Percentiles rank a stretch among this genome's conserved stretches.
phyloP scores from a whole-genome alignment of 2,888 invertebrate genomes.

The Ophioninae sp. region DNA sequence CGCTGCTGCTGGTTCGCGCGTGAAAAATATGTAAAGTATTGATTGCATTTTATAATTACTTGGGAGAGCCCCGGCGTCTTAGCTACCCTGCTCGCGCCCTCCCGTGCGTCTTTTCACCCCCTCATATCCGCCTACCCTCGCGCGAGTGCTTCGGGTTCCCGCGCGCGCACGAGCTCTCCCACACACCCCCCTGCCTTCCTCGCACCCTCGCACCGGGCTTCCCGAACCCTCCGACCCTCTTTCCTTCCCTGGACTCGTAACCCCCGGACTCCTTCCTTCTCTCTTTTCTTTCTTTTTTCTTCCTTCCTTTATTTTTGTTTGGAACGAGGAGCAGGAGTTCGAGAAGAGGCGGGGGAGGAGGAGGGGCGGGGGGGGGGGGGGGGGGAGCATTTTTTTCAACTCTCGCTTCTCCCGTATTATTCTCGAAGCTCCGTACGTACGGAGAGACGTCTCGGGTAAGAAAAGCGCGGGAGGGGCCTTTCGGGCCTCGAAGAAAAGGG shows the following conservation, averaged over 20 bases:
- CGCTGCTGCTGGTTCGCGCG: conserved; percentile 70
- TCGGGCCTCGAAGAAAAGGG: conserved; percentile 69
- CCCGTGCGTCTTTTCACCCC: conserved; percentile 70
- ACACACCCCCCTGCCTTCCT: conserved; percentile 44
- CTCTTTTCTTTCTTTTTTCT: conserved; percentile 59
- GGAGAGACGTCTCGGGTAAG: conserved; percentile 57
- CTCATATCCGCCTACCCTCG: conserved; percentile 46
- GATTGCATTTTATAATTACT: conserved; percentile 82
- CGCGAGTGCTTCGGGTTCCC: conserved; percentile 42
- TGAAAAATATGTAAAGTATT: conserved; percentile 82
- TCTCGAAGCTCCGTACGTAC: conserved; percentile 57
- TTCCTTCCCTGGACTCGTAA: conserved; percentile 23
- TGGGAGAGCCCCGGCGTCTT: conserved; percentile 78
- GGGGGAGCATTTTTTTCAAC: conserved; percentile 34
- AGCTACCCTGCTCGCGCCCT: conserved; percentile 74
- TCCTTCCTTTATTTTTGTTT: conserved; percentile 38
- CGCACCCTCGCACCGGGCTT: conserved; percentile 13
- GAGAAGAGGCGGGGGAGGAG: no score
- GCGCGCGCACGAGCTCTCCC: conserved; percentile 54
- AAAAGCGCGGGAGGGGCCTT: conserved; percentile 6
- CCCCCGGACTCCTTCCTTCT: conserved; percentile 53
- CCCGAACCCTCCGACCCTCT: conserved; percentile 19
- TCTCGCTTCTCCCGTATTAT: conserved; percentile 50
- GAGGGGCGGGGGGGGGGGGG: no score
- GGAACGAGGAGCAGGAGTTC: no score